A percentile compares a stretch with the other conserved stretches of the same genome.
Conservation (phyloP, 1,140 invertebrate species). For the Nasonia vitripennis region DNA sequence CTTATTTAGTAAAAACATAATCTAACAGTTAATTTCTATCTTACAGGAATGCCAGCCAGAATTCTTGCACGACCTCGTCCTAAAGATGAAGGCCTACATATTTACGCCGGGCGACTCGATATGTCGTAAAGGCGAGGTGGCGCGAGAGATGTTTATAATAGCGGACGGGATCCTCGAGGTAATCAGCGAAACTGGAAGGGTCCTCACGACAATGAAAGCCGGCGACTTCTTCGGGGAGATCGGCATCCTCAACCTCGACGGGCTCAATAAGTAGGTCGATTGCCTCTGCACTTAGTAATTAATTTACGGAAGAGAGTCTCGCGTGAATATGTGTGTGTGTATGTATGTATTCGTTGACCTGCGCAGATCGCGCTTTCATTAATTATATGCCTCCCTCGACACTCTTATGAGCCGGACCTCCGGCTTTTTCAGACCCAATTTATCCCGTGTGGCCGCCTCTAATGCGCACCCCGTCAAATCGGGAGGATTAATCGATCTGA, state of each 20-base stretch:
- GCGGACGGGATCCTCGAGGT: constrained; percentile 97
- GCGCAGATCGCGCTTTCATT: background rate
- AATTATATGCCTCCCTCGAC: constrained; percentile 9
- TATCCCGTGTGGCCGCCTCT: background rate
- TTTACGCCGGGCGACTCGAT: constrained; percentile 98
- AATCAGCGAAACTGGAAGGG: constrained; percentile 93
- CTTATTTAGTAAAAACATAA: background rate
- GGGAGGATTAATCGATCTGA: background rate
- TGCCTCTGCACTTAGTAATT: constrained; percentile 9
- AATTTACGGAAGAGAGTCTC: constrained; percentile 13
- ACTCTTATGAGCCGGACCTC: background rate
- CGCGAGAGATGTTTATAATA: constrained; percentile 98
- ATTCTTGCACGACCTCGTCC: constrained; percentile 95
- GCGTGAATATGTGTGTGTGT: background rate
- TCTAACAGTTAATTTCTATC: background rate
- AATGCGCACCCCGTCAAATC: background rate
- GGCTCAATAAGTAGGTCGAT: constrained; percentile 91
- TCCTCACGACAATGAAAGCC: constrained; percentile 96
- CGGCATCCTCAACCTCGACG: constrained; percentile 96
- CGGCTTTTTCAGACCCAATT: background rate
- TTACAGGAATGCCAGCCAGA: constrained; percentile 98
- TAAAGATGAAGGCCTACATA: constrained; percentile 99
- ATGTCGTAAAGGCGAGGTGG: constrained; percentile 95
- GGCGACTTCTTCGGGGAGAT: constrained; percentile 99
- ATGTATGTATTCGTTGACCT: background rate